A percentile compares a stretch with the other conserved stretches of the same genome.
These are phyloP conservation scores for Agrilus cyanescens DNA, from an alignment of 2,888 invertebrate genomes.

Conservation along the genomic window DNA sequence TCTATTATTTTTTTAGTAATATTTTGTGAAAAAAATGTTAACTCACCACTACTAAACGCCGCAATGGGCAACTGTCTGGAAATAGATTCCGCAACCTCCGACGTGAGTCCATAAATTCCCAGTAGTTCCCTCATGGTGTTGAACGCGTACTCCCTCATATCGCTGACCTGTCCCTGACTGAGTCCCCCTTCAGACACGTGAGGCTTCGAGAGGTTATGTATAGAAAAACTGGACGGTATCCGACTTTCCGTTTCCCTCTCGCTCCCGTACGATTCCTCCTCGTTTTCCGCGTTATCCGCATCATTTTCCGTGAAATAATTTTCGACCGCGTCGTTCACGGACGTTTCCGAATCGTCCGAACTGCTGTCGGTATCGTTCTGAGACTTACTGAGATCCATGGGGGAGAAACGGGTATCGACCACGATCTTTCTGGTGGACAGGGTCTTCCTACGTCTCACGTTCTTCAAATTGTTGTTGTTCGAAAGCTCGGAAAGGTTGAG, in stretches of 20 bases:
- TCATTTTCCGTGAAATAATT: slow-evolving; percentile 27
- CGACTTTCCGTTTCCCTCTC: slow-evolving; percentile 19
- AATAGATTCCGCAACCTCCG: slow-evolving; percentile 58
- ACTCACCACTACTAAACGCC: slow-evolving; percentile 55
- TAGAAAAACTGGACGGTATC: slow-evolving; percentile 32
- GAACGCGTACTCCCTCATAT: slow-evolving; percentile 65
- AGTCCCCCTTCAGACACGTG: slow-evolving; percentile 25
- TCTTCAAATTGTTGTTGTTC: slow-evolving; percentile 30
- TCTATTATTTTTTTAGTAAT: no score
- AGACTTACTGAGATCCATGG: slow-evolving; percentile 31
- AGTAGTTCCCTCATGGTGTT: slow-evolving; percentile 68
- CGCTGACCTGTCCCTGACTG: slow-evolving; percentile 35
- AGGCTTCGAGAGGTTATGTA: slow-evolving; percentile 33
- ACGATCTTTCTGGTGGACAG: slow-evolving; percentile 24
- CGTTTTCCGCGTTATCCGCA: slow-evolving; percentile 18
- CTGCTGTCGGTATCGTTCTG: slow-evolving; percentile 28
- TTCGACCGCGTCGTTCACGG: slow-evolving; percentile 36
- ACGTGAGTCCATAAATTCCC: slow-evolving; percentile 63
- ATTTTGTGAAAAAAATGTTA: background rate
- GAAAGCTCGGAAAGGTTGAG: slow-evolving; percentile 21
- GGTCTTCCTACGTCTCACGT: slow-evolving; percentile 27
- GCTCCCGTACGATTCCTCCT: slow-evolving; percentile 12
- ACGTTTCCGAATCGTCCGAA: slow-evolving; percentile 20
- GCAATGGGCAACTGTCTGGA: slow-evolving; percentile 57
- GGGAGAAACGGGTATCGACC: slow-evolving; percentile 24